A percentile compares a stretch with the other conserved stretches of the same genome.
phyloP scores from a whole-genome alignment of 2,113 vertebrate species.

The Sporophila hypoxantha region DNA sequence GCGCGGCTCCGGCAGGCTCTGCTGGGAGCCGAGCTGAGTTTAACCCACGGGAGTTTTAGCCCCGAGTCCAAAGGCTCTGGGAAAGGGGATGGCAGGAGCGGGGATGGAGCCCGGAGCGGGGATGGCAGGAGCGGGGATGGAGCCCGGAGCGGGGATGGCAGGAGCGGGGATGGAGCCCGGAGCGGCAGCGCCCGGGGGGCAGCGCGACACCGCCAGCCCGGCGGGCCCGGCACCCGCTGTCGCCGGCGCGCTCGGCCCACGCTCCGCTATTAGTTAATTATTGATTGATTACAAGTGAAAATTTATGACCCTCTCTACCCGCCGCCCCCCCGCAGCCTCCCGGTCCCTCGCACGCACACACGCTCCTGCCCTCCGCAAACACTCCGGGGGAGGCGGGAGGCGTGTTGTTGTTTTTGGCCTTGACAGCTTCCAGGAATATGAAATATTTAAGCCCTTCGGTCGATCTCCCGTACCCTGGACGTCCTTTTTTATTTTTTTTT shows the following conservation, averaged over 20 bases:
- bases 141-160: neutral
- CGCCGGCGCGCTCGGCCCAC: neutral
- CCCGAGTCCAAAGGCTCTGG: neutral
- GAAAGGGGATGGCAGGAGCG: neutral
- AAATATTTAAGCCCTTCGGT: constrained; percentile 23
- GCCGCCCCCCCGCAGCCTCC: neutral
- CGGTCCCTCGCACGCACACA: constrained; percentile 9
- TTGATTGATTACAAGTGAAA: constrained; percentile 41
- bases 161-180: too few relatives aligned
- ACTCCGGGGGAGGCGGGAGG: constrained; percentile 11
- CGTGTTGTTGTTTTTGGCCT: constrained; percentile 44
- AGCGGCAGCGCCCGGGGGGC: neutral
- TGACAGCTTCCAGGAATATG: constrained; percentile 49
- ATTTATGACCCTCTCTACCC: neutral
- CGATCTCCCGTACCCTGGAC: neutral
- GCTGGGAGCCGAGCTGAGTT: neutral
- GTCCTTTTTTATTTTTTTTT: neutral
- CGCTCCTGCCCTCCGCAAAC: constrained; percentile 29
- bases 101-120: too few relatives aligned
- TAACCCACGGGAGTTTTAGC: neutral
- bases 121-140: neutral
- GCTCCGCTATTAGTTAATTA: constrained; percentile 39
- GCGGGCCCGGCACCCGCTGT: neutral
- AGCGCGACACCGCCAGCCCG: neutral
- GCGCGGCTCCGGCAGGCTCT: neutral